Base-by-base conservation (phyloP, 1,140 invertebrate species). In the Uloborus diversus region DNA sequence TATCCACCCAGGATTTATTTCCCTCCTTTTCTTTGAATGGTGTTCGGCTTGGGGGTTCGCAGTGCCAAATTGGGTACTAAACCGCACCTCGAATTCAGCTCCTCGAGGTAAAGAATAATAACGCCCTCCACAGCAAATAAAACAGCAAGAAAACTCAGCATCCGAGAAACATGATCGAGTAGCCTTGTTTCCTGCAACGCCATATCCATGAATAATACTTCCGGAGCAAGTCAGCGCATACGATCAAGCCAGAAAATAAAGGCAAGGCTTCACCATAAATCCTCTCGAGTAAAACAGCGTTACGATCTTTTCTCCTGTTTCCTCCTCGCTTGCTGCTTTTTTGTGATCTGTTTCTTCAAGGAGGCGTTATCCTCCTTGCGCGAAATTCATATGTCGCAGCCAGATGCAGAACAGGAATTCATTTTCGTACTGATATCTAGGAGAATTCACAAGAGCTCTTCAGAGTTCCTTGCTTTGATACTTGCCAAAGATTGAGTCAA, bases 141-240 rank as follows among this genome's bases (percentile, higher is more conserved):
- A 49, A 51, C 9, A 23, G 23, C 35, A 32, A 42, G 30, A 65
- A 42, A 47, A 65, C 25, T 13, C 42, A n/a, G 49, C 28, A 28
- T 28, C 37, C 32, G 53, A 64, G 70, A 75, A 75, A 75, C 70
- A 75, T 75, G 70, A 75, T 75, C 57, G 59, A 75, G 70, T 75
- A 64, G 47, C 42, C 69, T 53, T 62, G 56, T 53, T 62, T 75
- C 70, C 70, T 49, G 51, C 23, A 47, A 42, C 69, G 56, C 69
- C 69, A 71, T 71, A 75, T 62, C 70, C 70, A 75, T 75, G 70
- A 75, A 75, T 75, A 75, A 75, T 75, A 75, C 70, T 75, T 75
- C 70, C 70, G 35, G 70, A 51, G 35, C 27, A 75, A 64, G 69
- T 71, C 69, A 71, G 69, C 32, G 69, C 56, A 61, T 71, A 47